phyloP scores from a whole-genome alignment of 2,888 invertebrate species.

The Conchocele bisecta region DNA sequence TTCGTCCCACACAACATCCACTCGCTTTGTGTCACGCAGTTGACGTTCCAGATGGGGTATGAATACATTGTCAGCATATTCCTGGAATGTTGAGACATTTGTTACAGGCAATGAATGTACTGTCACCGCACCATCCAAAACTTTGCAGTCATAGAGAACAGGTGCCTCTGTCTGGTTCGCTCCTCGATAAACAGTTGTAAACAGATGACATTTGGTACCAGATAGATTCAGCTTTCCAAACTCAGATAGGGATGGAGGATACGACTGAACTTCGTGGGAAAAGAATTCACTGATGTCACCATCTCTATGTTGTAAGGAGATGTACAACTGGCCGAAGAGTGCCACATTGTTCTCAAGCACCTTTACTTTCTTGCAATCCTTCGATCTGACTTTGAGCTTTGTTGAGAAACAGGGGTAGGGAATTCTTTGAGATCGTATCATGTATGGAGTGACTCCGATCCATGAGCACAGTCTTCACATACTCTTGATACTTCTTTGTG shows the following conservation, averaged over 20 bases:
- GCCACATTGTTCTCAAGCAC: no score
- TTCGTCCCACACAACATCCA: not conserved
- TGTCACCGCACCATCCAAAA: not conserved
- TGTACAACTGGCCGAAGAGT: conserved; percentile 30
- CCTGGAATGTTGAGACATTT: not conserved
- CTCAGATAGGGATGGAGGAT: not conserved
- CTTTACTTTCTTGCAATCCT: conserved; percentile 11
- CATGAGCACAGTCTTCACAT: no score
- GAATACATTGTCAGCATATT: not conserved
- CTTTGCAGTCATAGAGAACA: not conserved
- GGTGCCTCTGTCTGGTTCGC: not conserved
- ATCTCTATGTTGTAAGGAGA: conserved; percentile 20
- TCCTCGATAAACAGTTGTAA: no score
- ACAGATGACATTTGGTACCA: not conserved
- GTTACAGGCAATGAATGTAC: not conserved
- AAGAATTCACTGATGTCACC: conserved; percentile 33
- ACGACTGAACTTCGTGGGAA: conserved; percentile 8
- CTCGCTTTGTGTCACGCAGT: not conserved
- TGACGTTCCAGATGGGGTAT: not conserved
- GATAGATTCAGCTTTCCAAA: not conserved
- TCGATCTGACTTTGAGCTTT: not conserved
- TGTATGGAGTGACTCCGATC: not conserved
- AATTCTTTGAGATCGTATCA: not conserved
- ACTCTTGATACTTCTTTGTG: not conserved
- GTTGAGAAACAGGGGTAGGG: not conserved